Evolutionary conservation across 2,113 vertebrate genomes (phyloP).

Genomic region (Trachemys scripta): DNA sequence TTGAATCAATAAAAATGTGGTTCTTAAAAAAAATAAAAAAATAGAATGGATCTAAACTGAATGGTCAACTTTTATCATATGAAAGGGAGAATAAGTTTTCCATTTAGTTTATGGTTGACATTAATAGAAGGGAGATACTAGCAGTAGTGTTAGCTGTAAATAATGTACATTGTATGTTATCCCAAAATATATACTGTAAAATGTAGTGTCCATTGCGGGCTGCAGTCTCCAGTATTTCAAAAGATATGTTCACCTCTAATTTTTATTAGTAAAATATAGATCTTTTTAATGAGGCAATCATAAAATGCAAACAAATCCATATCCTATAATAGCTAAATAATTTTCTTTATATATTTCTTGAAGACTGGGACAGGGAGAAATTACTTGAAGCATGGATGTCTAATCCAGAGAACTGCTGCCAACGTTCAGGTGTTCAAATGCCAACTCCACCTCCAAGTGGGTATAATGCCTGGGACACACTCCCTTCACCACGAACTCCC

Average conservation of each 20-base stretch:
- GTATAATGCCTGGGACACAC: constrained; percentile 96
- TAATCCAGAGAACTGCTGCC: constrained; percentile 94
- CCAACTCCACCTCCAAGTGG: constrained; percentile 95
- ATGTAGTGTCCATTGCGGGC: not conserved
- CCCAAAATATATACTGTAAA: not conserved
- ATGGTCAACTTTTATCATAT: not conserved
- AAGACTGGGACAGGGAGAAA: constrained; percentile 99
- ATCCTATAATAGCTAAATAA: not conserved
- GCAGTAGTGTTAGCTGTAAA: not conserved
- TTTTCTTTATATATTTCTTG: constrained; percentile 31
- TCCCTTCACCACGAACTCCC: constrained; percentile 94
- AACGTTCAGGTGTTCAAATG: constrained; percentile 97
- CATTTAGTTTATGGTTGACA: not conserved
- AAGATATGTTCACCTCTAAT: not conserved
- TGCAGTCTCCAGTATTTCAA: not conserved
- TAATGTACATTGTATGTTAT: not conserved
- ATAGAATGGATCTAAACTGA: not conserved
- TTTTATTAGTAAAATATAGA: not conserved
- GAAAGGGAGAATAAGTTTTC: not conserved
- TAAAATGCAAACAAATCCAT: not conserved
- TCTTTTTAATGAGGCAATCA: not conserved
- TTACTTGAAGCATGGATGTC: constrained; percentile 98
- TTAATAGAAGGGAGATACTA: not conserved
- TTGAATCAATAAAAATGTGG: not conserved
- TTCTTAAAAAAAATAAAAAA: not conserved